These are phyloP conservation scores for Ruditapes philippinarum DNA, from an alignment of 1,140 invertebrate species.

Conservation along the genomic window DNA sequence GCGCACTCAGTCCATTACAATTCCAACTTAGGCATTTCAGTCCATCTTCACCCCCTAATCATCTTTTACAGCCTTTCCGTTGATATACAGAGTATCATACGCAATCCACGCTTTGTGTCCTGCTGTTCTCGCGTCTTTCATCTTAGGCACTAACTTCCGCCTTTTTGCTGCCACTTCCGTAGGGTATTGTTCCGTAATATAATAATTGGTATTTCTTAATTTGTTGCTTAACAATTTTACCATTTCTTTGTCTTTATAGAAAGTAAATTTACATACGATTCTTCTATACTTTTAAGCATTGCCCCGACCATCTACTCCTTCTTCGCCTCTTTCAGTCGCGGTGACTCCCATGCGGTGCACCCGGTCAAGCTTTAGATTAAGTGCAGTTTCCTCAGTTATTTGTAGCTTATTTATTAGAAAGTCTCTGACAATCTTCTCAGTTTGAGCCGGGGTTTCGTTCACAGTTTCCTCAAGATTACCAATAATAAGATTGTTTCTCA, in stretches of 20 bases:
- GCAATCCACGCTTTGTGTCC: background rate
- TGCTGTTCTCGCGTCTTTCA: background rate
- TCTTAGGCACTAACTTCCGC: background rate
- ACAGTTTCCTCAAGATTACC: background rate
- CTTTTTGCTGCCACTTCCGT: too few relatives aligned
- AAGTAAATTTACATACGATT: background rate
- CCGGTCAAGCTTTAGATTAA: background rate
- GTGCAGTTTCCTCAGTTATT: background rate
- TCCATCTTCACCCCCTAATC: background rate
- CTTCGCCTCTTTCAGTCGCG: background rate
- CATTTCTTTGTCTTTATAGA: background rate
- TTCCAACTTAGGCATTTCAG: constrained; percentile 4
- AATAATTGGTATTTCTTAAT: background rate
- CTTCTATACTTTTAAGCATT: background rate
- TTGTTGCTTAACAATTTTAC: background rate
- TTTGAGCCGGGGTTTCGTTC: background rate
- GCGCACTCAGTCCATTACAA: background rate
- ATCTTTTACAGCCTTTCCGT: background rate
- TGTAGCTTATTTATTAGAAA: background rate
- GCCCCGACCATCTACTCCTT: too few relatives aligned
- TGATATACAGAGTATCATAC: constrained; percentile 11
- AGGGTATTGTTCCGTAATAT: background rate
- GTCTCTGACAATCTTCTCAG: background rate
- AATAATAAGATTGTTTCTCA: background rate
- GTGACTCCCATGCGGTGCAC: background rate